These are phyloP conservation scores for Papilio xuthus DNA, from an alignment of 1,140 invertebrate species.

Conservation along the genomic window DNA sequence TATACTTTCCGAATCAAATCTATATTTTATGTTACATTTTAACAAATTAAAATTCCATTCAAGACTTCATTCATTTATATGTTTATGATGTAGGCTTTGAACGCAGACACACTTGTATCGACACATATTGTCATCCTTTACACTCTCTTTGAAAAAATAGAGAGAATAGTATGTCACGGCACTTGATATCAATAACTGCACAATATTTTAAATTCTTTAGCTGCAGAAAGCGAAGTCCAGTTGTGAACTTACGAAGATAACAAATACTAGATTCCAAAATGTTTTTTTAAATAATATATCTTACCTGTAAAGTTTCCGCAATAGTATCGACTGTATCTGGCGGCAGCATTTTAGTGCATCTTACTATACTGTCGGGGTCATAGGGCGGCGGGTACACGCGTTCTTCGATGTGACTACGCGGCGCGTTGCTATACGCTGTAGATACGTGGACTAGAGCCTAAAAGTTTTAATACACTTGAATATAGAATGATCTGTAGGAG, in stretches of 20 bases:
- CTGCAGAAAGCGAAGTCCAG: too few species aligned
- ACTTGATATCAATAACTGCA: too few species aligned
- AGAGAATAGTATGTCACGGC: too few species aligned
- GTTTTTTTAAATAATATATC: neutral
- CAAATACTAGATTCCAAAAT: too few species aligned
- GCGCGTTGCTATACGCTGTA: slow-evolving; percentile 93
- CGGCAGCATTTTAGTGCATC: slow-evolving; percentile 83
- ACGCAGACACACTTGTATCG: too few species aligned
- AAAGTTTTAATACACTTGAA: slow-evolving; percentile 28
- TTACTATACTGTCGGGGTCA: slow-evolving; percentile 84
- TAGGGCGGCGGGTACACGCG: slow-evolving; percentile 86
- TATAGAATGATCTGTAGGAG: neutral
- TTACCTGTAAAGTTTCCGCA: slow-evolving; percentile 80
- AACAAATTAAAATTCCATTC: neutral
- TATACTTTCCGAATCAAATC: neutral
- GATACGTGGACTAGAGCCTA: slow-evolving; percentile 92
- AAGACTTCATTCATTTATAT: neutral
- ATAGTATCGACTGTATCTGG: slow-evolving; percentile 83
- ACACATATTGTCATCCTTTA: too few species aligned
- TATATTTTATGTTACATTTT: neutral
- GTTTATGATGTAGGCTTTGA: too few species aligned
- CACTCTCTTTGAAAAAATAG: too few species aligned
- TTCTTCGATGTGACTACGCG: slow-evolving; percentile 86
- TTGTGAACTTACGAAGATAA: too few species aligned
- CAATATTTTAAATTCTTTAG: too few species aligned